phyloP scores from a whole-genome alignment of 2,888 invertebrate genomes.

The Epistrophella euchroma region DNA sequence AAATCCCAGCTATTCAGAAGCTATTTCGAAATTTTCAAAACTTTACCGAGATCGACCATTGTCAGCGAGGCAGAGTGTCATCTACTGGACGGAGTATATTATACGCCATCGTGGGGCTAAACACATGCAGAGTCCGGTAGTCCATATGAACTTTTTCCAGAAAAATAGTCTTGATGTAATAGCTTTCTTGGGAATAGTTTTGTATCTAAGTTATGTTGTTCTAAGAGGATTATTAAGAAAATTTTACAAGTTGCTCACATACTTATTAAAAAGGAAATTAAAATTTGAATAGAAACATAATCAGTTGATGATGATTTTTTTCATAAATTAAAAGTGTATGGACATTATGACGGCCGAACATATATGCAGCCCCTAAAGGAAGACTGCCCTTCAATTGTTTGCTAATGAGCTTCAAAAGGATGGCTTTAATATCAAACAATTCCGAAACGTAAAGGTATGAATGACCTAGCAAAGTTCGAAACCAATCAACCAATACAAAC shows the following conservation, averaged over 20 bases:
- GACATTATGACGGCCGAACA: no score
- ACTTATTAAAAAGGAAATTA: constrained; percentile 18
- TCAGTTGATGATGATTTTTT: no score
- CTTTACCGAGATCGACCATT: constrained; percentile 85
- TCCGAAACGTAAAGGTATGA: not conserved
- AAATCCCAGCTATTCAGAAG: constrained; percentile 72
- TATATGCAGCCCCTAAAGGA: not conserved
- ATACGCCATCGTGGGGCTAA: constrained; percentile 84
- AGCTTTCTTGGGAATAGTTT: constrained; percentile 26
- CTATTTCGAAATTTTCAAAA: constrained; percentile 82
- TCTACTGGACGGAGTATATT: constrained; percentile 85
- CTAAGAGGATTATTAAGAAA: not conserved
- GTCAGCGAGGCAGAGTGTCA: constrained; percentile 84
- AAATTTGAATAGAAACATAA: constrained; percentile 20
- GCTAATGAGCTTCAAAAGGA: not conserved
- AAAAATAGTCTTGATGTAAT: constrained; percentile 84
- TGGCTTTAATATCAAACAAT: not conserved
- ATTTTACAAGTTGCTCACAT: not conserved
- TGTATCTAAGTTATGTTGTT: not conserved
- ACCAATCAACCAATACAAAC: not conserved
- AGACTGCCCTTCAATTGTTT: not conserved
- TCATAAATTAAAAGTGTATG: no score
- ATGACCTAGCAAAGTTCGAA: not conserved
- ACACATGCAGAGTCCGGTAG: constrained; percentile 84
- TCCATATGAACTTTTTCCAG: constrained; percentile 83